phyloP scores from a whole-genome alignment of 2,888 invertebrate genomes.

The Polymixis lichenea region DNA sequence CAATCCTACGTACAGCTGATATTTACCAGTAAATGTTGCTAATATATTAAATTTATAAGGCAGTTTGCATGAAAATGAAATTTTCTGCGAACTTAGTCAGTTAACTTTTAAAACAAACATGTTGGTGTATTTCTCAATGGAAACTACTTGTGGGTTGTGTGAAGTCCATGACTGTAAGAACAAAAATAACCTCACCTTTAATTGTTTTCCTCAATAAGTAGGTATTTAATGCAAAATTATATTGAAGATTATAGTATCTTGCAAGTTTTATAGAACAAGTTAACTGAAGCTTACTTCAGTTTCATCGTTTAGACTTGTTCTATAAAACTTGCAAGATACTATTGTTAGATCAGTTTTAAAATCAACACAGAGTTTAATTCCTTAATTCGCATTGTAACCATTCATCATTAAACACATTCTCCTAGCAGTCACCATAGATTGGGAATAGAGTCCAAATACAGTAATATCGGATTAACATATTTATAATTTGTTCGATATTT shows the following conservation, averaged over 20 bases:
- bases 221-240: no score
- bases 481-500: background rate
- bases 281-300: no score
- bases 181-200: background rate
- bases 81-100: slow-evolving; percentile 27
- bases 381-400: background rate
- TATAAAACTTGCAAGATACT: background rate
- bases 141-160: background rate
- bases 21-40: slow-evolving; percentile 36
- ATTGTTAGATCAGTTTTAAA: background rate
- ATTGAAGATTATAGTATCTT: no score
- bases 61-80: slow-evolving; percentile 13
- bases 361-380: background rate
- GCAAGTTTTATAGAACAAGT: no score
- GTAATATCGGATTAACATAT: background rate
- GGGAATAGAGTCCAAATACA: background rate
- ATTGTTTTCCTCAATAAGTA: background rate
- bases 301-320: background rate
- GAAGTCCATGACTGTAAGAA: background rate
- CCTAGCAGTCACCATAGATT: background rate
- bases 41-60: slow-evolving; percentile 29
- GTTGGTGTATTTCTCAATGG: slow-evolving; percentile 11
- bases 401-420: background rate
- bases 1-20: slow-evolving; percentile 28
- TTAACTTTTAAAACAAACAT: slow-evolving; percentile 21